Conservation (phyloP, 2,113 vertebrate species). For the Actinemys pallida region DNA sequence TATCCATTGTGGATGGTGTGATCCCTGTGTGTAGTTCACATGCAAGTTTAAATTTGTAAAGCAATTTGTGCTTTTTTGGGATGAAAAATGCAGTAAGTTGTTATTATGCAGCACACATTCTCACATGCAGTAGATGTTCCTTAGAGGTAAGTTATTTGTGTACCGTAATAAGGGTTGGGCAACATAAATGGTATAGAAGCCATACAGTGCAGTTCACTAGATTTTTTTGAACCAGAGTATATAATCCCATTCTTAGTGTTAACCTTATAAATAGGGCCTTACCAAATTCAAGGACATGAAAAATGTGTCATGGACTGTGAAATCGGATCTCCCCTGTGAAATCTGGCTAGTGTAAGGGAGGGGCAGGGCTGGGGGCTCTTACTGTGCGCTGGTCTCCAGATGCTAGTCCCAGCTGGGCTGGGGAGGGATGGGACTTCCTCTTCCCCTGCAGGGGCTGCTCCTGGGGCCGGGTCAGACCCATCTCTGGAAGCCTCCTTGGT, state of each 20-base stretch:
- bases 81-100: background rate
- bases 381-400: no score
- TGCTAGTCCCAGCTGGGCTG: no score
- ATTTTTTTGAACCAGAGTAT: conserved; percentile 26
- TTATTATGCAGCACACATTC: background rate
- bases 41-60: background rate
- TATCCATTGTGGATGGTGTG: background rate
- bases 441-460: no score
- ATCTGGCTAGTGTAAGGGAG: no score
- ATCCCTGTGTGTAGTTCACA: background rate
- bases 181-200: conserved; percentile 54
- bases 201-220: conserved; percentile 24
- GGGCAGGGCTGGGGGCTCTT: no score
- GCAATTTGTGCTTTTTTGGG: background rate
- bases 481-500: no score
- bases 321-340: no score
- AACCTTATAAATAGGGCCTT: conserved; percentile 55
- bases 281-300: no score
- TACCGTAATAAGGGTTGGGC: conserved; percentile 53
- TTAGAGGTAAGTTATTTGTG: conserved; percentile 45
- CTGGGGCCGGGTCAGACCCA: no score
- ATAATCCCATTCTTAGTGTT: conserved; percentile 31
- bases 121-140: conserved; percentile 35
- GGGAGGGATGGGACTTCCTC: no score
- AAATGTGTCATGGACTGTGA: no score